Evolutionary conservation across 1,140 invertebrate genomes (phyloP).

Genomic region (Rhyzopertha dominica): DNA sequence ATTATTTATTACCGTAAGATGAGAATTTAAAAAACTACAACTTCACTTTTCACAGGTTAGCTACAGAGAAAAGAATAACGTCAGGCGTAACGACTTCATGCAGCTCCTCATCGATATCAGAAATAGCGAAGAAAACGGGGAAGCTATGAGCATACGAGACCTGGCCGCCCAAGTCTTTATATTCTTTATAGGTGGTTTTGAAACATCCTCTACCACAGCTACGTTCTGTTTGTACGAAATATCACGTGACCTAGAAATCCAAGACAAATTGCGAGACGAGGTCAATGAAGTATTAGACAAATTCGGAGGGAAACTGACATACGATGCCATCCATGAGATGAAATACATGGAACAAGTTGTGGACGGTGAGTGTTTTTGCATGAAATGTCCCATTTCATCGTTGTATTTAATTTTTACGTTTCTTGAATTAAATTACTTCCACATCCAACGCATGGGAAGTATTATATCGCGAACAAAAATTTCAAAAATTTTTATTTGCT

Average conservation of each 20-base stretch:
- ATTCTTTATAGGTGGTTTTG: constrained; percentile 48
- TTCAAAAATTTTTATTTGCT: no score
- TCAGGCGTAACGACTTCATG: constrained; percentile 49
- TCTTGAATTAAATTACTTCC: no score
- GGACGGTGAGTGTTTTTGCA: constrained; percentile 41
- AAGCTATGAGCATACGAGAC: neutral
- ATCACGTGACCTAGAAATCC: constrained; percentile 45
- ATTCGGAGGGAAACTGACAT: constrained; percentile 49
- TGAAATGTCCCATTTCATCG: no score
- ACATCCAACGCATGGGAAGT: no score
- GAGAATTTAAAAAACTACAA: no score
- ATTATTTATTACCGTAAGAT: no score
- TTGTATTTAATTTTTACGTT: no score
- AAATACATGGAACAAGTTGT: constrained; percentile 31
- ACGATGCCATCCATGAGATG: constrained; percentile 52
- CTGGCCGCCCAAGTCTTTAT: constrained; percentile 11
- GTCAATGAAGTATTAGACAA: constrained; percentile 43
- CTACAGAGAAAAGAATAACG: constrained; percentile 44
- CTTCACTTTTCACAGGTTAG: no score
- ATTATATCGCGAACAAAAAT: no score
- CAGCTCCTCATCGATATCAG: constrained; percentile 50
- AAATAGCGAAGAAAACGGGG: constrained; percentile 33
- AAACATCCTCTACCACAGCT: constrained; percentile 46
- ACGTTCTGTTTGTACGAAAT: constrained; percentile 48
- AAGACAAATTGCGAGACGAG: constrained; percentile 46